A percentile compares a stretch with the other conserved stretches of the same genome.
Conservation (phyloP, 2,113 vertebrate species). For the Leptodactylus fuscus region DNA sequence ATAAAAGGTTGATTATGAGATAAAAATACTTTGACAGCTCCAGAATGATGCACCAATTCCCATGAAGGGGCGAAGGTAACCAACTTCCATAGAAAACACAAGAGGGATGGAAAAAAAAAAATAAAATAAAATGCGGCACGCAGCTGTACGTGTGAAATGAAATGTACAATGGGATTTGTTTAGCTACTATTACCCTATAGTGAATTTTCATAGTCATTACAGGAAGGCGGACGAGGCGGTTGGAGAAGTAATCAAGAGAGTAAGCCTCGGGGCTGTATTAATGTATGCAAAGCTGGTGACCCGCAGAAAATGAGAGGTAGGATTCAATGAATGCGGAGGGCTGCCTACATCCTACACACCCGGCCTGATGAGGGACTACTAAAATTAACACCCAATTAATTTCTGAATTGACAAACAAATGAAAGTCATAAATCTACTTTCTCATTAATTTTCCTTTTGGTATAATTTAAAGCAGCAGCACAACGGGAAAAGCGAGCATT, state of each 20-base stretch:
- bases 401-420: constrained; percentile 99
- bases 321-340: constrained; percentile 95
- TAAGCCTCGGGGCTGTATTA: constrained; percentile 94
- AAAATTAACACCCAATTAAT: constrained; percentile 99
- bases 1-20: background rate
- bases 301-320: constrained; percentile 91
- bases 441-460: constrained; percentile 95
- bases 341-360: constrained; percentile 84
- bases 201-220: constrained; percentile 93
- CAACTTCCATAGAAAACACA: background rate
- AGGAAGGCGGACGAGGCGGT: constrained; percentile 91
- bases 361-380: constrained; percentile 93
- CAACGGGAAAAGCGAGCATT: constrained; percentile 86
- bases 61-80: constrained; percentile 41
- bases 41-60: constrained; percentile 36
- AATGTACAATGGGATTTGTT: constrained; percentile 74
- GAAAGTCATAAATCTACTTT: constrained; percentile 99
- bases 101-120: background rate
- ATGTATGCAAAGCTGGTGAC: constrained; percentile 98
- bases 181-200: constrained; percentile 82
- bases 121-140: constrained; percentile 36
- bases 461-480: constrained; percentile 98
- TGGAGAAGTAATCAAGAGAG: constrained; percentile 98
- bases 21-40: constrained; percentile 2
- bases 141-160: constrained; percentile 25